Evolutionary conservation across 2,113 vertebrate genomes (phyloP).

Genomic region (Brevimyrus niger): DNA sequence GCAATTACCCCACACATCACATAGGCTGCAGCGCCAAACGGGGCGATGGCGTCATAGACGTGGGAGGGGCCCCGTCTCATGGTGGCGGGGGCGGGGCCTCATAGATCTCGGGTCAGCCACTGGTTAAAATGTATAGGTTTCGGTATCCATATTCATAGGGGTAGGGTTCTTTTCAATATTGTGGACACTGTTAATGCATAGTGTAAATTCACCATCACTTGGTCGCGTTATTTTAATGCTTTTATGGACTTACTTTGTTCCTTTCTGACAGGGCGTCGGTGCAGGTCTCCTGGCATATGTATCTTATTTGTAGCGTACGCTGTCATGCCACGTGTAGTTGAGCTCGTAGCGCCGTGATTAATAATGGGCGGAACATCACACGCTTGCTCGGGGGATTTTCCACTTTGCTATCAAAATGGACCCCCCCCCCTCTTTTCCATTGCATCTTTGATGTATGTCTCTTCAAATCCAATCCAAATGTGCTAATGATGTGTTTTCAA

Average conservation of each 20-base stretch:
- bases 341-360: constrained; percentile 43
- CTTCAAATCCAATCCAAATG: constrained; percentile 43
- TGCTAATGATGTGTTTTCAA: constrained; percentile 37
- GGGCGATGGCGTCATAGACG: neutral
- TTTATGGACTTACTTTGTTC: neutral
- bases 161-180: neutral
- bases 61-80: neutral
- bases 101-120: neutral
- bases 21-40: neutral
- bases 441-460: constrained; percentile 38
- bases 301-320: constrained; percentile 37
- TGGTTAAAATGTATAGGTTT: neutral
- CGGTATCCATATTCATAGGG: neutral
- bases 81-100: neutral
- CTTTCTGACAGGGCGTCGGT: neutral
- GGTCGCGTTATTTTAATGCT: neutral
- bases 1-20: neutral
- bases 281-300: constrained; percentile 32
- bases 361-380: constrained; percentile 41
- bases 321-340: constrained; percentile 38
- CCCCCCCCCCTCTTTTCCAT: neutral
- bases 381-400: constrained; percentile 26
- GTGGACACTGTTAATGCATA: neutral
- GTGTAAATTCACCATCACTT: neutral
- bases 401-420: constrained; percentile 32